Base-by-base conservation (phyloP, 2,113 vertebrate genomes). In the Tympanuchus pallidicinctus region DNA sequence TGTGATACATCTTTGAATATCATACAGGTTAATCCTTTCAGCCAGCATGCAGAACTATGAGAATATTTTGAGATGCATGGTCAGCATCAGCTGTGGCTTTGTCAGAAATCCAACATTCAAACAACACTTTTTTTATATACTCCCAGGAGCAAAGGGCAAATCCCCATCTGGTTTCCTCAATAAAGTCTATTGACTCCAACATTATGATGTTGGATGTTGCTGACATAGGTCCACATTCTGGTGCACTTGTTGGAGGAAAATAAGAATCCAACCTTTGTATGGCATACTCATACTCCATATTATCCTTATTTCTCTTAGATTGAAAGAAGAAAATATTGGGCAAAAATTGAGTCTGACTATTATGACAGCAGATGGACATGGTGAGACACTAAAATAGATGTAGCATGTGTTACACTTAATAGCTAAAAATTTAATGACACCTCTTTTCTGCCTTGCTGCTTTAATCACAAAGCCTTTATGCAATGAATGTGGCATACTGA, bases 21-120 rank as follows among this genome's bases (percentile, higher is more conserved):
- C 0, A 1, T 15, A 38, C 0, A 3, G 16, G 13, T 66, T 76
- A 70, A 63, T 56, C 25, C 24, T 47, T 50, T 80, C n/a, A 25
- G 63, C 17, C 60, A 50, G 16, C 0, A 0, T 0, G 6, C 5
- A 60, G 30, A 77, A 13, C 70, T n/a, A 10, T 11, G 9, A 3
- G 13, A 34, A 3, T 30, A 9, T 21, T 82, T 47, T 52, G 67
- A 70, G 64, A 19, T 10, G 5, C 2, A 6, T 57, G 4, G 17
- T 4, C 13, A 27, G 32, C 52, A 79, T n/a, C 61, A 63, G 42
- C 28, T 18, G 40, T 34, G 47, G 22, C 30, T 52, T 66, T 82
- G 18, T 63, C 27, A 40, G 42, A 80, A 75, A 52, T 20, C 20
- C 34, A 36, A 66, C 59, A 12, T 32, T 8, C 25, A 69, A 63